Base-by-base conservation (phyloP, 2,113 vertebrate species). In the Condylura cristata region DNA sequence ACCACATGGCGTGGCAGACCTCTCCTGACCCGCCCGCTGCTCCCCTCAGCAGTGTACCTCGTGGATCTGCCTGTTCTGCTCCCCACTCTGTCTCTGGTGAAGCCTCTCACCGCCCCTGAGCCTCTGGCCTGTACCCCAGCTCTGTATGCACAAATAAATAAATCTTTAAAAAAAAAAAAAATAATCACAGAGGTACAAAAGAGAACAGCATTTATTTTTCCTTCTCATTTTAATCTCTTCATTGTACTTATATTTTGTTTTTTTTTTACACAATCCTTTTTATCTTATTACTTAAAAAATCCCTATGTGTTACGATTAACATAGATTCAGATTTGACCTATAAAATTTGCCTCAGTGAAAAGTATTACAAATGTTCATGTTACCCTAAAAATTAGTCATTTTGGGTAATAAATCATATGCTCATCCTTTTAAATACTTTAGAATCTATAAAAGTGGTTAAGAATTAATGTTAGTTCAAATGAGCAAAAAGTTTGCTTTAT, bases 131-230 rank as follows among this genome's bases (percentile, higher is more conserved):
- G n/a, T n/a, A n/a, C n/a, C n/a, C n/a, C n/a, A n/a, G n/a, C n/a
- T n/a, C n/a, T n/a, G n/a, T n/a, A n/a, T n/a, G n/a, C n/a, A n/a
- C n/a, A n/a, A n/a, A n/a, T n/a, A n/a, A n/a, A n/a, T n/a, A n/a
- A n/a, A n/a, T n/a, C n/a, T n/a, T n/a, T n/a, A n/a, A n/a, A 51
- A 96, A 96, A 88, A 74, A 68, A 51, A 96, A 96, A 88, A 74
- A 68, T 53, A 65, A 86, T 48, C 24, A 74, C 12, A 61, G 65
- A n/a, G 28, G 3, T 81, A 14, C 0, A 9, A 85, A 79, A 32
- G 3, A 74, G 9, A 82, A 66, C 5, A 79, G 70, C 48, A 34
- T 30, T 86, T 70, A 28, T 12, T 88, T 95, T 85, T 79, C 56
- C 1, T 37, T 71, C 28, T 80, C 7, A 56, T 81, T 74, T 79